phyloP scores from a whole-genome alignment of 2,888 invertebrate genomes.

The Spicauda simplicius region DNA sequence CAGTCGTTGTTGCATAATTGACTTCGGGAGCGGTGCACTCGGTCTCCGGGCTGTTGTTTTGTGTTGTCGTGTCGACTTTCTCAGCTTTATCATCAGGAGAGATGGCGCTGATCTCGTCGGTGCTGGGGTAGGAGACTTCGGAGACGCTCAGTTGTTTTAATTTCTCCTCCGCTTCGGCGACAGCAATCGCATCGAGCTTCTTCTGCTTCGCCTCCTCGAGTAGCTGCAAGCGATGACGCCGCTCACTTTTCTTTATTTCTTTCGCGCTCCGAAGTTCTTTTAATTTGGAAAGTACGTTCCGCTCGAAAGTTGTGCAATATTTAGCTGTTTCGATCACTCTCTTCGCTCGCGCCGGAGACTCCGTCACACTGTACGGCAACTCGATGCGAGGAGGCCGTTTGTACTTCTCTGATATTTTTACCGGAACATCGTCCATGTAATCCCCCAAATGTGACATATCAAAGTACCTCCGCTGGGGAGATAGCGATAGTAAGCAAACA shows the following conservation, averaged over 20 bases:
- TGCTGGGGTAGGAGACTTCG: conserved; percentile 86
- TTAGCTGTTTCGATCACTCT: conserved; percentile 68
- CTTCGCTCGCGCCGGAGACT: conserved; percentile 67
- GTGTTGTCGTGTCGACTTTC: conserved; percentile 61
- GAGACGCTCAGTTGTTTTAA: conserved; percentile 84
- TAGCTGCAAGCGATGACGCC: conserved; percentile 85
- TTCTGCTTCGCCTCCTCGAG: conserved; percentile 84
- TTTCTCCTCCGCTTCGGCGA: conserved; percentile 78
- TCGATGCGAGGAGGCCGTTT: conserved; percentile 89
- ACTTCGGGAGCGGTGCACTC: conserved; percentile 46
- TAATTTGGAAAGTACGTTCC: conserved; percentile 88
- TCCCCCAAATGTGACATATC: conserved; percentile 83
- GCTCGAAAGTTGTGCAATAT: conserved; percentile 89
- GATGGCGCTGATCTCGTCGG: conserved; percentile 84
- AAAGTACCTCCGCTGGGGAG: conserved; percentile 53
- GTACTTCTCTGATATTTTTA: conserved; percentile 94
- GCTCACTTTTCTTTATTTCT: conserved; percentile 85
- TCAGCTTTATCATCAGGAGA: conserved; percentile 80
- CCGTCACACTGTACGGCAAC: conserved; percentile 77
- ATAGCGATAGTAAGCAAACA: conserved; percentile 66
- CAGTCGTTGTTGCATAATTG: conserved; percentile 54
- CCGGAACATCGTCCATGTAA: conserved; percentile 93
- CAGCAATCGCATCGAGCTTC: conserved; percentile 79
- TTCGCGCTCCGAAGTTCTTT: conserved; percentile 88
- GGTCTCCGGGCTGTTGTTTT: conserved; percentile 53